A percentile compares a stretch with the other conserved stretches of the same genome.
These are phyloP conservation scores for Diaphora mendica DNA, from an alignment of 2,888 invertebrate species.

Conservation along the genomic window DNA sequence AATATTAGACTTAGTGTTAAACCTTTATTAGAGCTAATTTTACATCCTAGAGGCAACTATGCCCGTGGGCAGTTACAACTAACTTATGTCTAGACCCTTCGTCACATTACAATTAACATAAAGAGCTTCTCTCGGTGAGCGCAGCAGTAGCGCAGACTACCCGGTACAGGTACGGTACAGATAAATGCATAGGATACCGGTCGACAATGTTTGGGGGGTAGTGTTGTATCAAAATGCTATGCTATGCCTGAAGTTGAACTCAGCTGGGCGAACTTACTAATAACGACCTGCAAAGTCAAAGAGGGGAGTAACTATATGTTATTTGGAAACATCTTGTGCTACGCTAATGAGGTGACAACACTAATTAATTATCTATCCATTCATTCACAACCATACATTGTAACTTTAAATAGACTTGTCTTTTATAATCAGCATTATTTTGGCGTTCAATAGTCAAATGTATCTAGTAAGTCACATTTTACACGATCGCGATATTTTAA, in stretches of 20 bases:
- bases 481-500: neutral
- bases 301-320: constrained; percentile 78
- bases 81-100: constrained; percentile 76
- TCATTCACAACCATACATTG: constrained; percentile 37
- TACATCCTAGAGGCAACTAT: constrained; percentile 79
- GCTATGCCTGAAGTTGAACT: constrained; percentile 71
- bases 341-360: constrained; percentile 42
- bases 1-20: constrained; percentile 87
- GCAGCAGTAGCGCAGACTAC: constrained; percentile 46
- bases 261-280: constrained; percentile 83
- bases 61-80: constrained; percentile 73
- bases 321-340: constrained; percentile 42
- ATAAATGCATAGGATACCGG: constrained; percentile 78
- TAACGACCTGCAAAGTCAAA: constrained; percentile 87
- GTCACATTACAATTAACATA: constrained; percentile 54
- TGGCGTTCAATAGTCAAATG: neutral
- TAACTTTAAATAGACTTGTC: neutral
- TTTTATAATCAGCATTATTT: neutral
- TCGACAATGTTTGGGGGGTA: constrained; percentile 66
- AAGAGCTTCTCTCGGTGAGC: constrained; percentile 51
- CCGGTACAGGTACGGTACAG: constrained; percentile 64
- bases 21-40: constrained; percentile 82
- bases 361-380: constrained; percentile 52
- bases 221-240: constrained; percentile 75
- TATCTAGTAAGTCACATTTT: neutral